Percentiles rank a stretch among this genome's conserved stretches.
Conservation (phyloP, 2,888 invertebrate species). For the Dryadula phaetusa region DNA sequence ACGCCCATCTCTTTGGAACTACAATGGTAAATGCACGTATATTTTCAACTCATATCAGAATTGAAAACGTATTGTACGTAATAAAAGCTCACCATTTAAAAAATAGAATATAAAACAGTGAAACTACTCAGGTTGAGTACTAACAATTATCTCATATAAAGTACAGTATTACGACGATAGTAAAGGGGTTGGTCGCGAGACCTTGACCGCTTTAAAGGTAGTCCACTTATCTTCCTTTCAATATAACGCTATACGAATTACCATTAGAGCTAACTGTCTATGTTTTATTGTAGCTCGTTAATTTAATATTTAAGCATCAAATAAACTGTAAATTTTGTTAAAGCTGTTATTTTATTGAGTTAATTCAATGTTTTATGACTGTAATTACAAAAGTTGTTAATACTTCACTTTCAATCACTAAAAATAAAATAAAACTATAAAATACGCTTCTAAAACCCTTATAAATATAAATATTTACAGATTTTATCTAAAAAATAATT, state of each 20-base stretch:
- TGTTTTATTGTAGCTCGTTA: slow-evolving; percentile 8
- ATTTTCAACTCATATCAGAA: neutral
- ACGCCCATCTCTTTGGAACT: neutral
- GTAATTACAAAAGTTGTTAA: neutral
- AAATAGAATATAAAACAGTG: slow-evolving; percentile 15
- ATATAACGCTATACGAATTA: slow-evolving; percentile 20
- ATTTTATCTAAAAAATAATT: too few species aligned
- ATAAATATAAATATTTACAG: too few species aligned
- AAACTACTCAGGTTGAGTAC: slow-evolving; percentile 22
- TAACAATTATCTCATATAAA: slow-evolving; percentile 28
- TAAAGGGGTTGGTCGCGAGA: slow-evolving; percentile 37
- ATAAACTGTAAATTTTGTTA: neutral
- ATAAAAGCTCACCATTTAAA: slow-evolving; percentile 9
- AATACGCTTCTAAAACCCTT: too few species aligned
- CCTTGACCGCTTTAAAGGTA: slow-evolving; percentile 40
- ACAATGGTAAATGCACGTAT: neutral
- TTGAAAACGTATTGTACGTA: slow-evolving; percentile 22
- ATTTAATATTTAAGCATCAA: neutral
- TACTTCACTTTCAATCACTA: too few species aligned
- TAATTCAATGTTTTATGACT: neutral
- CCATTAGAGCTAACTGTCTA: slow-evolving; percentile 10
- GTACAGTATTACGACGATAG: slow-evolving; percentile 34
- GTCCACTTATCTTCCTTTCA: slow-evolving; percentile 30
- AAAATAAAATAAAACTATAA: too few species aligned
- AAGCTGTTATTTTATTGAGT: neutral